Evolutionary conservation across 2,797 vertebrate genomes (phyloP).

Genomic region (Picus viridis): DNA sequence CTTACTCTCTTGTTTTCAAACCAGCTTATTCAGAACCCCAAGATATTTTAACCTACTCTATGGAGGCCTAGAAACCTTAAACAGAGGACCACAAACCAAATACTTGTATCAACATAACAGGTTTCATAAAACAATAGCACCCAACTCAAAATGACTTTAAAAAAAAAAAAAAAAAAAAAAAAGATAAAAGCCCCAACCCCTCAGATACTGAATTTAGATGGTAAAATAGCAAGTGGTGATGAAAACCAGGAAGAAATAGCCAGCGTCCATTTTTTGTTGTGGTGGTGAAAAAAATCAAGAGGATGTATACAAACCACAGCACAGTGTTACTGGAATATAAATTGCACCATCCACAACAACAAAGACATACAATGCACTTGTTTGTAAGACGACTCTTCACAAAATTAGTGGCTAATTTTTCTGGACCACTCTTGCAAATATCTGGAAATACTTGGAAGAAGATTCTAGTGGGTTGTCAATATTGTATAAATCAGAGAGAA

Average conservation of each 20-base stretch:
- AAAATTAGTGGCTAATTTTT: background rate
- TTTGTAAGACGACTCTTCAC: background rate
- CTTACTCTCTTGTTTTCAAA: background rate
- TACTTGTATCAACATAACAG: background rate
- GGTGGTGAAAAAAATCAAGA: background rate
- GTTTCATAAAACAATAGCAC: background rate
- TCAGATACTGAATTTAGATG: background rate
- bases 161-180: background rate
- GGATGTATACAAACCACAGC: background rate
- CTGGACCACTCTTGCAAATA: background rate
- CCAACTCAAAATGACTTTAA: background rate
- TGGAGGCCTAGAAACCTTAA: background rate
- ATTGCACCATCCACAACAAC: background rate
- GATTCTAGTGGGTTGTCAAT: background rate
- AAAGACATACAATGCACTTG: background rate
- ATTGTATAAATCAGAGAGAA: background rate
- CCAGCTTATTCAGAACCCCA: background rate
- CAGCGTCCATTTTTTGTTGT: background rate
- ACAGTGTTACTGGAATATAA: background rate
- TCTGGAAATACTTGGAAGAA: background rate
- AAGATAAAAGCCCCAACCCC: background rate
- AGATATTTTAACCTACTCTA: background rate
- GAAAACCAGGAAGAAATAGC: background rate
- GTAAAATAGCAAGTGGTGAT: background rate
- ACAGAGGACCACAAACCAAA: background rate